phyloP scores from a whole-genome alignment of 2,113 vertebrate species.

The Anthoscopus minutus region DNA sequence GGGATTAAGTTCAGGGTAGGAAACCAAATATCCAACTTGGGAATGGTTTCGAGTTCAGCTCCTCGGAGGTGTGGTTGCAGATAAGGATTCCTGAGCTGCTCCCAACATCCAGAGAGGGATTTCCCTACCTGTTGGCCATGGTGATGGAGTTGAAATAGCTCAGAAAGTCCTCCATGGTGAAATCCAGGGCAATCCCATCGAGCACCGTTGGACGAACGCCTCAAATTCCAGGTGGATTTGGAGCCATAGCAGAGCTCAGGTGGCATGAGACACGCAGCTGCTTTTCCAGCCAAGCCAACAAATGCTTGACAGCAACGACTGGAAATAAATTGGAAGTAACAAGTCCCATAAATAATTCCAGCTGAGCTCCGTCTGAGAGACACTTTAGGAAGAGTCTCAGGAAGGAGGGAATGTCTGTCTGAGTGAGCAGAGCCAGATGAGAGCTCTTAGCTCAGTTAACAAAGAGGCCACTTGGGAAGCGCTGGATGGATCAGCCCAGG shows the following conservation, averaged over 20 bases:
- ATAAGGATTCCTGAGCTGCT: background rate
- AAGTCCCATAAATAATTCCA: slow-evolving; percentile 13
- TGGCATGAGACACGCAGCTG: background rate
- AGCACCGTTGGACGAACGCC: slow-evolving; percentile 35
- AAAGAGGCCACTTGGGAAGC: background rate
- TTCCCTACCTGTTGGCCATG: background rate
- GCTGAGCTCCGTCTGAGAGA: background rate
- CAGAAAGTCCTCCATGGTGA: slow-evolving; percentile 39
- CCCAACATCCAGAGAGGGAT: rapidly evolving
- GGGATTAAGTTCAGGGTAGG: background rate
- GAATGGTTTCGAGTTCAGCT: background rate
- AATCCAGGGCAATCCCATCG: slow-evolving; percentile 42
- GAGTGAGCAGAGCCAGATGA: background rate
- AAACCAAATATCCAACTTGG: background rate
- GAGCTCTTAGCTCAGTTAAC: background rate
- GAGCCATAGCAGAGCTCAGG: background rate
- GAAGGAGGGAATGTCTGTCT: background rate
- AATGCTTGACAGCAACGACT: background rate
- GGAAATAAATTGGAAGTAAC: slow-evolving; percentile 14
- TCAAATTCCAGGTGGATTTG: background rate
- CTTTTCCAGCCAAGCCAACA: background rate
- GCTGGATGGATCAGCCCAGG: background rate
- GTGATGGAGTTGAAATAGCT: slow-evolving; percentile 48
- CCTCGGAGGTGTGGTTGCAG: background rate
- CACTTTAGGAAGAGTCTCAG: background rate